A percentile compares a stretch with the other conserved stretches of the same genome.
phyloP scores from a whole-genome alignment of 2,888 invertebrate species.

The Dicranocentrus wangi region DNA sequence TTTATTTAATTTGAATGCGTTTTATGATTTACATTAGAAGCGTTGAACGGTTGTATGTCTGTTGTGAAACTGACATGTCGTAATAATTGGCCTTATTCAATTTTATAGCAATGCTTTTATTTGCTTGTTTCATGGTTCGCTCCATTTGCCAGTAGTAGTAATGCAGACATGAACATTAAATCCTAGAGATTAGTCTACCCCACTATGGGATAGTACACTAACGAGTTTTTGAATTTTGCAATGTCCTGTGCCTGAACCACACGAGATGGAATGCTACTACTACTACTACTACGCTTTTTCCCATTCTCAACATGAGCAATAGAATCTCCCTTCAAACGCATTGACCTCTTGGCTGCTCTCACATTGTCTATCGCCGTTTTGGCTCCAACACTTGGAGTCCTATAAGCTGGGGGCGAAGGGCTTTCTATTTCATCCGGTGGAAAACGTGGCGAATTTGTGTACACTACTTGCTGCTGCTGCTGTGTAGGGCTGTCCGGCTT shows the following conservation, averaged over 20 bases:
- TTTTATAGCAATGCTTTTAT: too few relatives aligned
- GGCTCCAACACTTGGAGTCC: not conserved
- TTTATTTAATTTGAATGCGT: too few relatives aligned
- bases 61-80: too few relatives aligned
- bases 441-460: not conserved
- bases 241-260: conserved; percentile 12
- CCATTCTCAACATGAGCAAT: not conserved
- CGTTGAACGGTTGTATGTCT: too few relatives aligned
- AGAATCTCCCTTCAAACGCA: not conserved
- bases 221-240: conserved; percentile 40
- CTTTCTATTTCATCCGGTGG: not conserved
- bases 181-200: too few relatives aligned
- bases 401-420: not conserved
- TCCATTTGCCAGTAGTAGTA: too few relatives aligned
- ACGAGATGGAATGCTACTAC: too few relatives aligned
- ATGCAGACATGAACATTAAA: too few relatives aligned
- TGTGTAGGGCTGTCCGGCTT: not conserved
- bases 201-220: conserved; percentile 37
- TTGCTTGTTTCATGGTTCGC: too few relatives aligned
- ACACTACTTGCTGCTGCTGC: not conserved
- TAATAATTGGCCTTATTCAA: too few relatives aligned
- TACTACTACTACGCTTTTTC: not conserved
- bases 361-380: conserved; percentile 3
- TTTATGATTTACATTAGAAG: too few relatives aligned
- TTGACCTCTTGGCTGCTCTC: conserved; percentile 19